These are phyloP conservation scores for Muschampia plurimacula DNA, from an alignment of 2,888 invertebrate species.

Conservation along the genomic window DNA sequence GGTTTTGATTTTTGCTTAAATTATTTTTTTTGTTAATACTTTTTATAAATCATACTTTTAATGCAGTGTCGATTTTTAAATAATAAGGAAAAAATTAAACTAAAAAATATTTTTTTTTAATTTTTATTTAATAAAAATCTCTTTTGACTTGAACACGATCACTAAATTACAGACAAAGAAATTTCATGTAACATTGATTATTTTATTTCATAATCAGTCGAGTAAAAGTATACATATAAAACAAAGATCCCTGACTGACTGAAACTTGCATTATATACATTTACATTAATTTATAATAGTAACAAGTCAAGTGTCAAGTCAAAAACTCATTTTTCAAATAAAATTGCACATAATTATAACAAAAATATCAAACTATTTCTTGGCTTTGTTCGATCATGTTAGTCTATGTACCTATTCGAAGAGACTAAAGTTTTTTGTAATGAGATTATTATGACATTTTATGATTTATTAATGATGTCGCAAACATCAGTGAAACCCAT, in stretches of 20 bases:
- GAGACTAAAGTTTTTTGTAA: no score
- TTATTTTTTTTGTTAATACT: no score
- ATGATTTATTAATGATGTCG: no score
- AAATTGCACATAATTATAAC: no score
- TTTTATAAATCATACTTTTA: no score
- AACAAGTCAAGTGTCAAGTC: slow-evolving; percentile 15
- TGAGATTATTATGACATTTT: no score
- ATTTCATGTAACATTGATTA: slow-evolving; percentile 77
- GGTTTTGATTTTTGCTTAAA: no score
- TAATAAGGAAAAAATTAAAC: slow-evolving; percentile 12
- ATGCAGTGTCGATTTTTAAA: neutral
- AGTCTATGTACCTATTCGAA: no score
- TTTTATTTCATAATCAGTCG: slow-evolving; percentile 73
- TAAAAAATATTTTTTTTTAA: slow-evolving; percentile 46
- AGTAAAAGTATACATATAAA: slow-evolving; percentile 67
- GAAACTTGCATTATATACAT: slow-evolving; percentile 61
- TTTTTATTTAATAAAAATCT: slow-evolving; percentile 84
- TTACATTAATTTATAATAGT: slow-evolving; percentile 51
- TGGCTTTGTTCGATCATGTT: no score
- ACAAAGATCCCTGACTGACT: slow-evolving; percentile 71
- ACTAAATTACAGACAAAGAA: slow-evolving; percentile 84
- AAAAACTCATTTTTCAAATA: neutral
- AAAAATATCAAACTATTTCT: no score
- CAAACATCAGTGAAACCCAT: no score
- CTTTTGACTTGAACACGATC: slow-evolving; percentile 86